Base-by-base conservation (phyloP, 2,888 invertebrate species). In the Seladonia tumulorum region DNA sequence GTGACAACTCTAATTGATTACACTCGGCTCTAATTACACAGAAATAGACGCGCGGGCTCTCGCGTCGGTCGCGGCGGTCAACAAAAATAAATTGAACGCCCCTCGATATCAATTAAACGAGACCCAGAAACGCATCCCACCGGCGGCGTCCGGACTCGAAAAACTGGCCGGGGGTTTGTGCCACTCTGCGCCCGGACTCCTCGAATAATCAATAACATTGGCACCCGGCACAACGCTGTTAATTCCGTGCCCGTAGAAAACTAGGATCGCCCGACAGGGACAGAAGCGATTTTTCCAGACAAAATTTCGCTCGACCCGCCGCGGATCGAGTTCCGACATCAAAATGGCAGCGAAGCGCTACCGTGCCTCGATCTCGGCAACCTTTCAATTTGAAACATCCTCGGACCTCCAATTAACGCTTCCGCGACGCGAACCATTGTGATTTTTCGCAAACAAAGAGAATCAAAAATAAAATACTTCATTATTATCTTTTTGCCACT, bases 141-240 rank as follows among this genome's bases (percentile, higher is more conserved):
- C 25, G 7, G 60, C 60, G 5, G 60, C 14, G 14, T 25, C 29
- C 25, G 60, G 60, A 60, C 25, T 66, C 66, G 66, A 10, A 42
- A 79, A 47, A 29, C 74, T 25, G 22, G 60, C 49, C 3, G 25
- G 66, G 49, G 74, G 75, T 16, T 71, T 53, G 70, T 47, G 57
- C 4, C 45, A 49, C 60, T 75, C 57, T 29, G 70, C 72, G 53
- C 53, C 29, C 60, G 68, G 70, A 49, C 82, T n/a, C 45, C 7
- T 35, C 29, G 45, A 25, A 16, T 79, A 80, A 82, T 80, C 82
- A 49, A 82, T 80, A 82, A 25, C 35, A 63, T 49, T 45, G 29
- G 60, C 71, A 70, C 39, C 57, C 57, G 18, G 22, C 70, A 42
- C 39, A 79, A 79, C 68, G 16, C 73, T 49, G 39, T 79, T 73